A percentile compares a stretch with the other conserved stretches of the same genome.
These are phyloP conservation scores for Keiferia lycopersicella DNA, from an alignment of 2,888 invertebrate species.

Conservation along the genomic window DNA sequence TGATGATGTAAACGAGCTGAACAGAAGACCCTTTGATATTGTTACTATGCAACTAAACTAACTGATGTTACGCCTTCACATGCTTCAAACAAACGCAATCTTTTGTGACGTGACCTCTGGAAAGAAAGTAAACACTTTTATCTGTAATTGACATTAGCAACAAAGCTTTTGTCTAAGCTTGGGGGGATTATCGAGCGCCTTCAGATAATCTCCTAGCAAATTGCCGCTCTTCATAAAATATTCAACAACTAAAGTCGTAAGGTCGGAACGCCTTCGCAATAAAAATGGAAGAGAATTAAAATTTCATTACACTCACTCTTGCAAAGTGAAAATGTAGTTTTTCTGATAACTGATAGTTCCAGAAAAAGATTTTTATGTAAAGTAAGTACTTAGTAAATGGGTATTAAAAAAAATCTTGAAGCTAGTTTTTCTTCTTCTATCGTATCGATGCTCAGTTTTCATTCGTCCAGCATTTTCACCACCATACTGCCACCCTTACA, in stretches of 20 bases:
- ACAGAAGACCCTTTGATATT: too few relatives aligned
- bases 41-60: too few relatives aligned
- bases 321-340: background rate
- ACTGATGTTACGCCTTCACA: background rate
- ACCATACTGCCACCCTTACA: too few relatives aligned
- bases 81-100: background rate
- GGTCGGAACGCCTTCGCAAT: conserved; percentile 40
- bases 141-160: conserved; percentile 13
- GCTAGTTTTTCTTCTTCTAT: too few relatives aligned
- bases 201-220: conserved; percentile 41
- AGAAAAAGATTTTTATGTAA: too few relatives aligned
- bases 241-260: conserved; percentile 37
- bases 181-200: conserved; percentile 29
- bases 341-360: background rate
- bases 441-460: too few relatives aligned
- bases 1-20: too few relatives aligned
- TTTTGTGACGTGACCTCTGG: background rate
- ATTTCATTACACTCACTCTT: background rate
- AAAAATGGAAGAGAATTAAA: conserved; percentile 13
- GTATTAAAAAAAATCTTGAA: too few relatives aligned
- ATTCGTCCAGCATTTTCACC: too few relatives aligned
- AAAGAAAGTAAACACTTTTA: background rate
- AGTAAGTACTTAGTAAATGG: too few relatives aligned
- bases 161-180: conserved; percentile 12
- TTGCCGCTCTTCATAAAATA: conserved; percentile 49